Percentiles rank a stretch among this genome's conserved stretches.
phyloP scores from a whole-genome alignment of 2,113 vertebrate species.

The Lethenteron reissneri region DNA sequence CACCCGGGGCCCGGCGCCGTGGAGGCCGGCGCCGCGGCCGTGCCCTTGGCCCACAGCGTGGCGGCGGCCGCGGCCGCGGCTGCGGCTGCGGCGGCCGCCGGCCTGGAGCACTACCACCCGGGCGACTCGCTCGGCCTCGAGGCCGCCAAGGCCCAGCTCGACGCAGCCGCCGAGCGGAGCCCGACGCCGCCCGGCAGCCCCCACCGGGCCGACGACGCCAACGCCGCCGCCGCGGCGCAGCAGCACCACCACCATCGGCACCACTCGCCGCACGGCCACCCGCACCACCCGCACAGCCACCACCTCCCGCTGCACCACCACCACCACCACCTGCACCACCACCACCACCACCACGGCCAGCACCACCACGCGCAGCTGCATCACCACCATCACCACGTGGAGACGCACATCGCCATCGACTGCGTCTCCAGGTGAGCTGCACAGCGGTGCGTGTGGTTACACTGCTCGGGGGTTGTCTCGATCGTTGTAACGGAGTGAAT shows the following conservation, averaged over 20 bases:
- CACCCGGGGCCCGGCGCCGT: conserved; percentile 79
- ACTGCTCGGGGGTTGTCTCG: no score
- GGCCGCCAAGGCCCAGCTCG: conserved; percentile 58
- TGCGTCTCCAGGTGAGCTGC: no score
- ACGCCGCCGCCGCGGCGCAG: conserved; percentile 25
- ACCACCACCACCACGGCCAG: no score
- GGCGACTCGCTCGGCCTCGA: conserved; percentile 54
- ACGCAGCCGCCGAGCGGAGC: conserved; percentile 46
- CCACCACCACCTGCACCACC: no score
- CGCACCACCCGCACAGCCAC: no score
- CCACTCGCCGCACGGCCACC: no score
- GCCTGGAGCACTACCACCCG: conserved; percentile 62
- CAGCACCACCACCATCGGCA: conserved; percentile 23
- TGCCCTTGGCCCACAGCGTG: conserved; percentile 43
- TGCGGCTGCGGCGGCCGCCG: conserved; percentile 40
- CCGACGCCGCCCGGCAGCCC: conserved; percentile 41
- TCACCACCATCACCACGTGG: no score
- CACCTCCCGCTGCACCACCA: no score
- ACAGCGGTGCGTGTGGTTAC: no score
- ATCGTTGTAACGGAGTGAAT: no score
- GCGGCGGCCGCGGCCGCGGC: conserved; percentile 42
- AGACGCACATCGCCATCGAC: no score
- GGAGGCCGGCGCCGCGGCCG: conserved; percentile 31
- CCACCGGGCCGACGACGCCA: conserved; percentile 26
- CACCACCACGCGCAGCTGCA: no score